Percentiles rank a stretch among this genome's conserved stretches.
Evolutionary conservation across 2,113 vertebrate species (phyloP).

Genomic region (Probosciger aterrimus): DNA sequence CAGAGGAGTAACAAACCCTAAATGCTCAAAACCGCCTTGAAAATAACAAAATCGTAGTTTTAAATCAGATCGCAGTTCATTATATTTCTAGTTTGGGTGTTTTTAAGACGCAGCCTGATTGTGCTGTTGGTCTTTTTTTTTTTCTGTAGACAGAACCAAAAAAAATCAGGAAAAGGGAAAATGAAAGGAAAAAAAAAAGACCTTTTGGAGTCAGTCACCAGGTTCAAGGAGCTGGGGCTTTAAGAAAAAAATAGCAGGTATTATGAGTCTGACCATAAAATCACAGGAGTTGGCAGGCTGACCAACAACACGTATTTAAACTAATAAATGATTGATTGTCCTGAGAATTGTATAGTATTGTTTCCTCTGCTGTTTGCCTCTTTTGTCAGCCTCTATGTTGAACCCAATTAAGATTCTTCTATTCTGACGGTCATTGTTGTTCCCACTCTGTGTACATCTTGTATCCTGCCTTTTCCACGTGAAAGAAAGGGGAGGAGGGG

Average conservation of each 20-base stretch:
- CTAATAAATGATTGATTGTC: conserved; percentile 64
- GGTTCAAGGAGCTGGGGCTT: conserved; percentile 5
- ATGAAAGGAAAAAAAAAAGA: neutral
- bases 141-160: neutral
- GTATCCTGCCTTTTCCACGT: conserved; percentile 42
- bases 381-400: conserved; percentile 50
- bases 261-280: conserved; percentile 23
- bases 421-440: conserved; percentile 42
- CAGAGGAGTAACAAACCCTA: neutral
- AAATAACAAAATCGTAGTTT: neutral
- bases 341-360: conserved; percentile 51
- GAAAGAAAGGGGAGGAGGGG: neutral
- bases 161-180: neutral
- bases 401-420: conserved; percentile 64
- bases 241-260: conserved; percentile 27
- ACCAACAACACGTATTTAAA: conserved; percentile 32
- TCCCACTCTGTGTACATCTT: conserved; percentile 34
- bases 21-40: neutral
- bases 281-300: conserved; percentile 21
- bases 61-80: neutral
- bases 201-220: neutral
- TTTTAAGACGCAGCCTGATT: neutral
- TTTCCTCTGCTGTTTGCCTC: conserved; percentile 51
- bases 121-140: neutral
- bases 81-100: neutral